Conservation (phyloP, 2,888 invertebrate genomes). For the Mycogona germanica region DNA sequence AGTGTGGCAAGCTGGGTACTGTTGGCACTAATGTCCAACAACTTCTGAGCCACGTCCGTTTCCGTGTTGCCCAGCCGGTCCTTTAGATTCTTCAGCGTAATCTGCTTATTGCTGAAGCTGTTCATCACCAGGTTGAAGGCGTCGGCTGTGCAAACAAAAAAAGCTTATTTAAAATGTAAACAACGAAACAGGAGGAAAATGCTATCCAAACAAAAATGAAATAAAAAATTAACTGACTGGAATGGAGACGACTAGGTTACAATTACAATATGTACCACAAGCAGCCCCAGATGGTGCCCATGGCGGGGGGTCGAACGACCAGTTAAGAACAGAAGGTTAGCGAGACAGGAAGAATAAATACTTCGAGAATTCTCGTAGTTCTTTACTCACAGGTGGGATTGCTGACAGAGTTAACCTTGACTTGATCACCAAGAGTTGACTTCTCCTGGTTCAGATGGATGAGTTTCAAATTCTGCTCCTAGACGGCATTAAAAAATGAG, state of each 20-base stretch:
- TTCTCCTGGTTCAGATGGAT: conserved; percentile 31
- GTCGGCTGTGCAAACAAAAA: conserved; percentile 28
- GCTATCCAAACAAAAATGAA: too few species aligned
- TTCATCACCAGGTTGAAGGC: conserved; percentile 41
- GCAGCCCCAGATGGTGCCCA: too few species aligned
- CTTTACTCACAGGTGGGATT: conserved; percentile 31
- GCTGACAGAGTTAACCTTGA: conserved; percentile 27
- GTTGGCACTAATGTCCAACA: conserved; percentile 66
- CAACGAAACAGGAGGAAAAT: not conserved
- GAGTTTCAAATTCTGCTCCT: conserved; percentile 29
- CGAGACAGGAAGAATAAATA: not conserved
- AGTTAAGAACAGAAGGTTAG: too few species aligned
- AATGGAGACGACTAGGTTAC: too few species aligned
- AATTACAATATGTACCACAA: too few species aligned
- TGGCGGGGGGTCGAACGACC: too few species aligned
- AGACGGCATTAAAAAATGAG: too few species aligned
- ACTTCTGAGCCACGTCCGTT: conserved; percentile 48
- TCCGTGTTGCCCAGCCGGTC: conserved; percentile 47
- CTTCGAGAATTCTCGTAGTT: too few species aligned
- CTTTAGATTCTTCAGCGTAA: conserved; percentile 53
- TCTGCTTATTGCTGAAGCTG: conserved; percentile 57
- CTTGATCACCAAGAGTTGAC: conserved; percentile 29
- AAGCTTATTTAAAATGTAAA: not conserved
- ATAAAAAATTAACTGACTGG: not conserved
- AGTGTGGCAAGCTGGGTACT: conserved; percentile 51